Evolutionary conservation across 2,797 vertebrate species (phyloP).

Genomic region (Danio jaintianensis): DNA sequence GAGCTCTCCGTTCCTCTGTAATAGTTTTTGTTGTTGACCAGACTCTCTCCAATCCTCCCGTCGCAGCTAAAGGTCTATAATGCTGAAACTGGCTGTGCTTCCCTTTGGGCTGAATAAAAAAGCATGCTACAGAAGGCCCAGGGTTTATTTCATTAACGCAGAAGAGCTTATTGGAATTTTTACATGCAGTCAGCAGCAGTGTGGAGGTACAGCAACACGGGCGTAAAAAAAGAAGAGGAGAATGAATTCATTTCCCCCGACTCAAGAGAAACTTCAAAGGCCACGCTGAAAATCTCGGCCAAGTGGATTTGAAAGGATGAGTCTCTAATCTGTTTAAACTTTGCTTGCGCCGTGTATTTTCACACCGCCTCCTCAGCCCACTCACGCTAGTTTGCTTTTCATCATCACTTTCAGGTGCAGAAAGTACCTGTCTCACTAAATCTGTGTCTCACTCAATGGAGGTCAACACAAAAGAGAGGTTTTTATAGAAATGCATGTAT

Average conservation of each 20-base stretch:
- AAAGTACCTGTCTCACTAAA: conserved; percentile 36
- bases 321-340: conserved; percentile 81
- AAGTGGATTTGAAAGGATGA: conserved; percentile 78
- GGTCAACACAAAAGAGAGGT: conserved; percentile 57
- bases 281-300: conserved; percentile 59
- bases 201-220: conserved; percentile 63
- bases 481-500: not conserved
- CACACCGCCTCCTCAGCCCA: conserved; percentile 52
- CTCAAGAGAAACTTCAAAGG: conserved; percentile 73
- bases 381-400: conserved; percentile 56
- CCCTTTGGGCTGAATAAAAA: conserved; percentile 57
- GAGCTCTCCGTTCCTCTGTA: conserved; percentile 52
- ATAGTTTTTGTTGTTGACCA: conserved; percentile 39
- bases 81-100: conserved; percentile 62
- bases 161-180: conserved; percentile 61
- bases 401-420: conserved; percentile 49
- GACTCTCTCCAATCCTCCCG: conserved; percentile 57
- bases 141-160: conserved; percentile 68
- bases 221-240: conserved; percentile 53
- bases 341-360: conserved; percentile 76
- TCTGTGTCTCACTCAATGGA: conserved; percentile 31
- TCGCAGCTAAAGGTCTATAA: conserved; percentile 52
- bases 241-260: conserved; percentile 71
- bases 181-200: conserved; percentile 72
- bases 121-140: conserved; percentile 59